These are phyloP conservation scores for Cremastinae sp. DNA, from an alignment of 2,888 invertebrate genomes.

Conservation along the genomic window DNA sequence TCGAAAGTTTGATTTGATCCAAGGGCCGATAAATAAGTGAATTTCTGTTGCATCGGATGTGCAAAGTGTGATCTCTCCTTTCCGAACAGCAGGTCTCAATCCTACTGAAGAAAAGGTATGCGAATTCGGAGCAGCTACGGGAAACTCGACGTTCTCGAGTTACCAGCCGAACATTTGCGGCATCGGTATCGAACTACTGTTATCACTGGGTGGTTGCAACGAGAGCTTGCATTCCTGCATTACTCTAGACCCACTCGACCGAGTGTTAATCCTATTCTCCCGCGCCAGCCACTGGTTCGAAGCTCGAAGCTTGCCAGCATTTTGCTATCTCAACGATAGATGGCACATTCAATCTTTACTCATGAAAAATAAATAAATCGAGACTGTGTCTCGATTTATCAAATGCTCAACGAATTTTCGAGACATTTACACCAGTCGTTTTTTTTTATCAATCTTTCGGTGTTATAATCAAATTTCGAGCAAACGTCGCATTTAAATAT, in stretches of 20 bases:
- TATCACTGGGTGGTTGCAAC: conserved; percentile 52
- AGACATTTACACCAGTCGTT: too few relatives aligned
- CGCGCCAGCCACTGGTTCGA: conserved; percentile 22
- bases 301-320: conserved; percentile 42
- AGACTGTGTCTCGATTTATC: background rate
- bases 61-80: background rate
- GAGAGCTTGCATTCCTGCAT: conserved; percentile 28
- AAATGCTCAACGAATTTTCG: too few relatives aligned
- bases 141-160: conserved; percentile 3
- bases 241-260: conserved; percentile 21
- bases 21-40: conserved; percentile 39
- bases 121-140: background rate
- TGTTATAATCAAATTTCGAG: too few relatives aligned
- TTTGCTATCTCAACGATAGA: conserved; percentile 43
- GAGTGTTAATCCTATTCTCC: conserved; percentile 21
- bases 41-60: conserved; percentile 9
- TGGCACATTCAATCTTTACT: conserved; percentile 24
- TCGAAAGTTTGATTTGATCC: conserved; percentile 14
- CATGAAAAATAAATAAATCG: conserved; percentile 15
- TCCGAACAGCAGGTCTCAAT: background rate
- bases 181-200: conserved; percentile 9
- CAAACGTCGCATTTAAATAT: too few relatives aligned
- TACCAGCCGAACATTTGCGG: conserved; percentile 54
- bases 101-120: too few relatives aligned
- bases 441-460: background rate